Percentiles rank a stretch among this genome's conserved stretches.
Conservation (phyloP, 2,797 vertebrate genomes). For the Danio choprae region DNA sequence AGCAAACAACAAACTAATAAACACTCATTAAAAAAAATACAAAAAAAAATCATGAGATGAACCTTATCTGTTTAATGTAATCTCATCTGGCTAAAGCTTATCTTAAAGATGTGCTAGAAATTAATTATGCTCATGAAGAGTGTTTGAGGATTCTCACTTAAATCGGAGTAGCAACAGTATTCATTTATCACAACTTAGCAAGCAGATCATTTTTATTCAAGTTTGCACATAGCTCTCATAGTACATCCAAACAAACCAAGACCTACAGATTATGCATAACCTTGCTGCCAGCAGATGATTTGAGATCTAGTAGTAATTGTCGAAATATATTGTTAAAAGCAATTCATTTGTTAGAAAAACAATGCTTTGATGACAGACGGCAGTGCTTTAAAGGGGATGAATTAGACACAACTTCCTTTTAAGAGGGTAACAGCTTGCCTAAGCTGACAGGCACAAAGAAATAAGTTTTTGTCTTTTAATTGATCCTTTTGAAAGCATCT, state of each 20-base stretch:
- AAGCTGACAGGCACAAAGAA: not conserved
- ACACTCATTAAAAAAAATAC: too few species aligned
- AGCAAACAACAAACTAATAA: too few species aligned
- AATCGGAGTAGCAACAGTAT: too few species aligned
- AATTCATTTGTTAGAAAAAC: conserved; percentile 12
- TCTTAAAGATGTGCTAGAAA: too few species aligned
- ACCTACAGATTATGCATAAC: not conserved
- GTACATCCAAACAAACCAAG: not conserved
- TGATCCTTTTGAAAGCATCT: not conserved
- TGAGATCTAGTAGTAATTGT: conserved; percentile 6
- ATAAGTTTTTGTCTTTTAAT: conserved; percentile 12
- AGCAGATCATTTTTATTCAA: not conserved
- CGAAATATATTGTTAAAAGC: conserved; percentile 7
- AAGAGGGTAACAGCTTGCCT: conserved; percentile 2
- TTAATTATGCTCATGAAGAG: too few species aligned
- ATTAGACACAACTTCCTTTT: not conserved
- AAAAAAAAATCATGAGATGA: too few species aligned
- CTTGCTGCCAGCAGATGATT: conserved; percentile 1
- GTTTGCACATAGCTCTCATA: not conserved
- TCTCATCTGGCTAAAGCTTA: too few species aligned
- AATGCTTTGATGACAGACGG: not conserved
- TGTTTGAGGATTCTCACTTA: too few species aligned
- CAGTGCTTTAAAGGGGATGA: not conserved
- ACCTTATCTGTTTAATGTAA: too few species aligned
- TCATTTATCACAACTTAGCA: not conserved